Evolutionary conservation across 2,888 invertebrate genomes (phyloP), one percentile per base, ranked within the genome.

Genomic region (Mesorhabditis spiculigera): DNA sequence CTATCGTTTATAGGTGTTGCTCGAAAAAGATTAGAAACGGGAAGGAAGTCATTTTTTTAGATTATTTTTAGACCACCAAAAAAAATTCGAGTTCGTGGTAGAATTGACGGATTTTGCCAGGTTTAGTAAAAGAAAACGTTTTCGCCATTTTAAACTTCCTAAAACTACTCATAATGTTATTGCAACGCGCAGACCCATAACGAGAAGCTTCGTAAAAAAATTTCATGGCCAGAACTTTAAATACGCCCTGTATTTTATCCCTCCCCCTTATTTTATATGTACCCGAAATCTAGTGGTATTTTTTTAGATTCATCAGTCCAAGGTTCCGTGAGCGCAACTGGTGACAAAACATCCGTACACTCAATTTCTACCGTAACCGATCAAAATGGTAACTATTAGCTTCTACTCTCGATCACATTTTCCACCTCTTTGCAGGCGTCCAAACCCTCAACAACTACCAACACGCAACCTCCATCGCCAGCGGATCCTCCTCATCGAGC

Each of bases 391-490:
- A 67, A 42, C 16, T 50, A 13, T 45, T 28, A 63, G 6, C 6
- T 28, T 10, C 8, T 63, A 50, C 58, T 50, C n/a, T n/a, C 4
- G 6, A 3, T 63, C 16, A 1, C n/a, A 6, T 10, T n/a, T 63
- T n/a, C 16, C 41, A 28, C 16, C 8, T 63, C 8, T 28, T 63
- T n/a, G 28, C 28, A 77, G 79, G 78, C 8, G 69, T 73, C 45
- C 73, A 78, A 71, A 75, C 78, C 3, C 50, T 78, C 41, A 68
- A 73, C 45, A 79, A 79, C 66, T 73, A 72, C 16, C 79, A 79
- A 50, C 69, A 73, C 5, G 78, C 77, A 2, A 66, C 69, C 0
- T 75, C 77, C 0, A 69, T 68, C 16, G 72, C 75, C 3, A 69
- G 68, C 4, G 78, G 78, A 64, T 75, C 76, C 5, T 77, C 77